Evolutionary conservation across 2,888 invertebrate genomes (phyloP), one percentile per base, ranked within the genome.

Genomic region (Geotrupes spiniger): DNA sequence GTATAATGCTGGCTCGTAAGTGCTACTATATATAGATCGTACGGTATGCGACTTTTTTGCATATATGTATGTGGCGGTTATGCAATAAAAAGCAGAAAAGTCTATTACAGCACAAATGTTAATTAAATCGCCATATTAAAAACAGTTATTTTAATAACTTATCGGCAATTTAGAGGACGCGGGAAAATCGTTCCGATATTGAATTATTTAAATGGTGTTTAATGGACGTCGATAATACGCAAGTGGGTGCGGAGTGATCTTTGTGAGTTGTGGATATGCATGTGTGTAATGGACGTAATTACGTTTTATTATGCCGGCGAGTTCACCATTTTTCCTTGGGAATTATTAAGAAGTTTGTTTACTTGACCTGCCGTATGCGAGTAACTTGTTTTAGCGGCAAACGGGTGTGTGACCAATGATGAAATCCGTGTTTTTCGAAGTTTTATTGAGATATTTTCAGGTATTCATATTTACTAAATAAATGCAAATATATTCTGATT

Each of bases 61-160:
- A 14, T 33, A 14, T 10, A 12, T 10, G 33, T 15, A 14, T 29
- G 31, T 29, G 4, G 11, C n/a, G 10, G 11, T 29, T 33, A 15
- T 14, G 11, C 33, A 33, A 33, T 14, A 15, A 15, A 11, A 33
- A 21, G 21, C 6, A 21, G 21, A 29, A 11, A 29, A 33, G 10
- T 33, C 10, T 43, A 10, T 12, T 36, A 6, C 25, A 9, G 12
- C 29, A 36, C 36, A 43, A 43, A 43, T 43, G 43, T 43, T 43
- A 43, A 43, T 43, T 36, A 29, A 43, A 43, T 29, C 43, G 21
- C 25, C 15, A 36, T 15, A 43, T 43, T 33, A 43, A 17, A 15
- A 12, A 43, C 43, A 43, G 43, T 43, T 36, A 43, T n/a, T 36
- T 36, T 36, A 36, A 36, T 26, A 43, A 25, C 11, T n/a, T 36